Evolutionary conservation across 2,888 invertebrate species (phyloP), one percentile per base, ranked within the genome.

Genomic region (Coleophora flavipennella): DNA sequence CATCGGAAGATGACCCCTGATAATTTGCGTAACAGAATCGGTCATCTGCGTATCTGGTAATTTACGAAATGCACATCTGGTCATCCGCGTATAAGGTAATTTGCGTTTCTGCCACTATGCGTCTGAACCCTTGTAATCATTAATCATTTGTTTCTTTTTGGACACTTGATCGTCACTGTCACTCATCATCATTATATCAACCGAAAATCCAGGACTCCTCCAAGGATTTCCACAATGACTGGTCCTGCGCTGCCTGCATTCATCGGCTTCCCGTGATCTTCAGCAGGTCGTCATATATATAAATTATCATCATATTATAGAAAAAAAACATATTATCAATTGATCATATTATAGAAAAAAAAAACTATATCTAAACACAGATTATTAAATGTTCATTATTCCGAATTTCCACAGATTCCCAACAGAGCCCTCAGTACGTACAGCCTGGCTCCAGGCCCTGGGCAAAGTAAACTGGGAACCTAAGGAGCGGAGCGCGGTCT

Each of bases 401-500:
- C 6, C 20, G 3, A 4, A 20, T 20, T 6, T 6, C 20, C 20
- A 20, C 50, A 81, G 81, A 0, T 74, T 79, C 32, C 81, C 81
- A 0, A 65, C 54, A 0, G 69, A 71, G 26, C 42, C 55, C 0
- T 38, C 50, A 0, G 52, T 68, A 1, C 66, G 74, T 0, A 35
- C 49, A 1, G 51, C 67, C 1, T 81, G 81, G 81, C 49, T 77
- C 3, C 60, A 55, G 13, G 73, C 74, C 0, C 45, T 81, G 0
- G 62, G 60, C 11, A 72, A 61, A 37, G 54, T 62, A 1, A 41
- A 50, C 0, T 74, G 68, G 68, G 52, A 57, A 26, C 73, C 72
- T 0, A 70, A 60, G 12, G 72, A 75, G 0, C 55, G 66, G 0
- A 74, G 69, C 29, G 59, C 66, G 0, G 55, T 81, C 0, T 81